Evolutionary conservation across 2,113 vertebrate genomes (phyloP).

Genomic region (Bubalus kerabau): DNA sequence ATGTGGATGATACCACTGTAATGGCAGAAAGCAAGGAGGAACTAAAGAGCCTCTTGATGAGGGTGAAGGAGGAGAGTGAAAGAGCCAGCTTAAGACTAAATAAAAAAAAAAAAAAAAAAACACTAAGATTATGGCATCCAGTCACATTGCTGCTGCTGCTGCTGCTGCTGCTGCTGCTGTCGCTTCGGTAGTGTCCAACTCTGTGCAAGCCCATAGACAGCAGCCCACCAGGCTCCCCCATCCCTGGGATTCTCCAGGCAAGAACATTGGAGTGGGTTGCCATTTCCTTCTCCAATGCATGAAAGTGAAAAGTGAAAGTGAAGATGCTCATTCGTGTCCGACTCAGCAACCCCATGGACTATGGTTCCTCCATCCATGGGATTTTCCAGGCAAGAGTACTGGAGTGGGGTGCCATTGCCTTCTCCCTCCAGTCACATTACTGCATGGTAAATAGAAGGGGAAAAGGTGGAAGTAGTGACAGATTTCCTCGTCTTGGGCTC

Average conservation of each 20-base stretch:
- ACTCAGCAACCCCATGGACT: no score
- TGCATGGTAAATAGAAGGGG: not conserved
- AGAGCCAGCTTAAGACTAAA: not conserved
- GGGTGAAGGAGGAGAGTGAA: not conserved
- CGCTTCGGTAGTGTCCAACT: no score
- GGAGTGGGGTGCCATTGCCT: no score
- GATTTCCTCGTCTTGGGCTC: not conserved
- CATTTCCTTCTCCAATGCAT: no score
- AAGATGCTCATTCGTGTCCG: fast-evolving
- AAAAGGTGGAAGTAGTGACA: not conserved
- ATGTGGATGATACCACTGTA: not conserved
- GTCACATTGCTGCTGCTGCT: no score
- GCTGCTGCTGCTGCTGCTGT: no score
- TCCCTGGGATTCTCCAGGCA: no score
- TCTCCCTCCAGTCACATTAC: not conserved
- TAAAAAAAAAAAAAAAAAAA: not conserved
- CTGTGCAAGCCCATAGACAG: fast-evolving
- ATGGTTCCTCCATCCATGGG: no score
- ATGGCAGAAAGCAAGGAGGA: not conserved
- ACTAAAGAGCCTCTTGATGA: not conserved
- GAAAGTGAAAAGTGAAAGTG: no score
- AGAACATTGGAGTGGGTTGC: no score
- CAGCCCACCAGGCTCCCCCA: no score
- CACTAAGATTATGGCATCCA: not conserved
- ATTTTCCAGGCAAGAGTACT: no score